These are phyloP conservation scores for Leucozona laternaria DNA, from an alignment of 2,888 invertebrate genomes.

Conservation along the genomic window DNA sequence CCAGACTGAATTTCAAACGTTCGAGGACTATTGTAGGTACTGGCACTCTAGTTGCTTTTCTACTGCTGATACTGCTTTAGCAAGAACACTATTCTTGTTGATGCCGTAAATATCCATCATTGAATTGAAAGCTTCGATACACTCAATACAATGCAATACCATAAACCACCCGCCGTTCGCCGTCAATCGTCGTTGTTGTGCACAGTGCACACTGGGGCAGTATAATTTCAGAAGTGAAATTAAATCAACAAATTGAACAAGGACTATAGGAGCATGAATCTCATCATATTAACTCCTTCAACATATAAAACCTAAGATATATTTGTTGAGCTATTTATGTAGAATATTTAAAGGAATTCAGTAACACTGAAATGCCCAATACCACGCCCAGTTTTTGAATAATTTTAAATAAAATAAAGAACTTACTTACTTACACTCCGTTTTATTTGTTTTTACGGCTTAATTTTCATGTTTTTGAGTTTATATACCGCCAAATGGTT, in stretches of 20 bases:
- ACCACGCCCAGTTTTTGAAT: too few relatives aligned
- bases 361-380: too few relatives aligned
- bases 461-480: too few relatives aligned
- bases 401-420: too few relatives aligned
- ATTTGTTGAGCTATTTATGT: too few relatives aligned
- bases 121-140: constrained; percentile 65
- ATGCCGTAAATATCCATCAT: constrained; percentile 71
- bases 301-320: too few relatives aligned
- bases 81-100: constrained; percentile 45
- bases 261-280: fast-evolving
- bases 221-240: not conserved
- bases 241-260: not conserved
- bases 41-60: not conserved
- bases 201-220: not conserved
- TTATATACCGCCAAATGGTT: too few relatives aligned
- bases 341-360: too few relatives aligned
- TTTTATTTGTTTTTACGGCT: too few relatives aligned
- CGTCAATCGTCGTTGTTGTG: not conserved
- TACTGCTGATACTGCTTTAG: constrained; percentile 1
- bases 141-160: constrained; percentile 35
- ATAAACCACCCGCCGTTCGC: not conserved
- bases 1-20: constrained; percentile 44
- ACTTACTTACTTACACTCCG: too few relatives aligned
- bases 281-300: not conserved
- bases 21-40: constrained; percentile 34